These are phyloP conservation scores for Prionailurus bengalensis DNA, from an alignment of 2,113 vertebrate species.

Conservation along the genomic window DNA sequence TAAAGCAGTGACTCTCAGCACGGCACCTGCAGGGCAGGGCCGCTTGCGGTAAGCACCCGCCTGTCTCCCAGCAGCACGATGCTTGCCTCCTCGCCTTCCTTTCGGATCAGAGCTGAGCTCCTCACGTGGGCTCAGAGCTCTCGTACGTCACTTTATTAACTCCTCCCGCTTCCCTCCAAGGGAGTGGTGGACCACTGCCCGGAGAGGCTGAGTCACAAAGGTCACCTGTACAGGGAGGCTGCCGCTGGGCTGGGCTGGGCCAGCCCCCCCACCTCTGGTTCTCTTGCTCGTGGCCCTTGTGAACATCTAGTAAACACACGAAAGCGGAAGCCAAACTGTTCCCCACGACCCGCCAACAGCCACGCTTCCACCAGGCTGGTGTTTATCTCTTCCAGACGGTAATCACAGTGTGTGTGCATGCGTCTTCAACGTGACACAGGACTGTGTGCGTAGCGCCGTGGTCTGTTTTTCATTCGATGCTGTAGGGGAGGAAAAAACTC, in stretches of 20 bases:
- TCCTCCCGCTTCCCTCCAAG: too few relatives aligned
- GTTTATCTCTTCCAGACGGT: background rate
- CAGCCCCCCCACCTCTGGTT: fast-evolving
- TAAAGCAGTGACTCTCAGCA: background rate
- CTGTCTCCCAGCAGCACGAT: fast-evolving
- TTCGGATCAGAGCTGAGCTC: too few relatives aligned
- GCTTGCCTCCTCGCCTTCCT: background rate
- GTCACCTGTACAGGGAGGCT: fast-evolving
- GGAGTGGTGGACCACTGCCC: too few relatives aligned
- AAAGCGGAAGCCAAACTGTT: background rate
- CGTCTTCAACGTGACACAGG: background rate
- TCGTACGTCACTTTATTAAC: fast-evolving
- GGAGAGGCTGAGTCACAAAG: background rate
- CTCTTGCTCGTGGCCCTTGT: background rate
- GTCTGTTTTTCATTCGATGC: background rate
- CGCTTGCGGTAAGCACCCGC: fast-evolving
- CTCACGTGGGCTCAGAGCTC: fast-evolving
- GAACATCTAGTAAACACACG: background rate
- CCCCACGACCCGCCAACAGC: fast-evolving
- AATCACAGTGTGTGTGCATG: fast-evolving
- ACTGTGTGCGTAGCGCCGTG: fast-evolving
- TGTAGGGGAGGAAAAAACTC: background rate
- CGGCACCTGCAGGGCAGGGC: background rate
- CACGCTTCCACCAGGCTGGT: background rate
- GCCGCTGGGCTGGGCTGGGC: background rate